Evolutionary conservation across 2,113 vertebrate species (phyloP).

Genomic region (Callocephalon fimbriatum): DNA sequence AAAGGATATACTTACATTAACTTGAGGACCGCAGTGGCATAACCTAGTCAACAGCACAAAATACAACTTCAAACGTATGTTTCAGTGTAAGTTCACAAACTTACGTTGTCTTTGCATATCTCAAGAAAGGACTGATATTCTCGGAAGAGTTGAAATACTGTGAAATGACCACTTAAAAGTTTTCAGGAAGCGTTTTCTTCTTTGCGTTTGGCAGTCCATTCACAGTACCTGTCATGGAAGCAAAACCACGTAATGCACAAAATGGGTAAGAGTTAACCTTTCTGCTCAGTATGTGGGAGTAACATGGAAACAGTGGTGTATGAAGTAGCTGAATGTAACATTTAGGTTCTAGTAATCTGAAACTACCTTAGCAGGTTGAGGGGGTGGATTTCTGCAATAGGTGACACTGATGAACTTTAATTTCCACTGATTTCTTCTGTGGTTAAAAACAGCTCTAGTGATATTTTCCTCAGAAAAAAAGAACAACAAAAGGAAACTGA

Average conservation of each 20-base stretch:
- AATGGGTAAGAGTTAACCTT: neutral
- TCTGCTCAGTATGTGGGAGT: neutral
- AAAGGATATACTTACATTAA: neutral
- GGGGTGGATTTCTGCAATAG: neutral
- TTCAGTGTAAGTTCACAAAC: neutral
- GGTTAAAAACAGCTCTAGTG: neutral
- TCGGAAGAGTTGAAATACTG: neutral
- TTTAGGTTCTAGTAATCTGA: neutral
- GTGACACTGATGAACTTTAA: neutral
- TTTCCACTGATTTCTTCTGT: neutral
- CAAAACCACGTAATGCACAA: neutral
- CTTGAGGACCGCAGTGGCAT: fast-evolving
- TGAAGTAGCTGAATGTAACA: neutral
- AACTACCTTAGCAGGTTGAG: neutral
- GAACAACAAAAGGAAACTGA: neutral
- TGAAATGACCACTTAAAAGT: neutral
- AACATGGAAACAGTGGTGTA: neutral
- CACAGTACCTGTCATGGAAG: neutral
- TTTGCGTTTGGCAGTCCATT: neutral
- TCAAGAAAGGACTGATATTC: neutral
- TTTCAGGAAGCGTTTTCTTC: neutral
- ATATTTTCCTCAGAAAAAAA: neutral
- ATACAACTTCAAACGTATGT: neutral
- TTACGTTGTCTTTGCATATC: neutral
- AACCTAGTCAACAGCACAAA: neutral